phyloP scores from a whole-genome alignment of 1,140 invertebrate species.

The Drosophila nigrodunni region DNA sequence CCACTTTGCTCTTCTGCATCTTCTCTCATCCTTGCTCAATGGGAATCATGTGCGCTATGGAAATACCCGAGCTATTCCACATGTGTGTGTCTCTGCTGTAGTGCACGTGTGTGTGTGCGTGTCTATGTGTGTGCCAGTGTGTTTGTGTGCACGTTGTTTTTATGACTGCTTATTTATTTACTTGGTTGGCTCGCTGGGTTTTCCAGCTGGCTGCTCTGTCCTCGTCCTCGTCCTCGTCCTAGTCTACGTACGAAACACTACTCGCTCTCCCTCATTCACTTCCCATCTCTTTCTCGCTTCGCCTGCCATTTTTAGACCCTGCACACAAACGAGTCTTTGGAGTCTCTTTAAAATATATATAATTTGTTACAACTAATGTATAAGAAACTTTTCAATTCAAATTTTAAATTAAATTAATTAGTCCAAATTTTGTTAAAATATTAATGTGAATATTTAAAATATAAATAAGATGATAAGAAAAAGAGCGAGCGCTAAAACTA shows the following conservation, averaged over 20 bases:
- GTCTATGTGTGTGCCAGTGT: slow-evolving; percentile 18
- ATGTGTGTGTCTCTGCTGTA: slow-evolving; percentile 14
- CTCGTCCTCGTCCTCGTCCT: slow-evolving; percentile 19
- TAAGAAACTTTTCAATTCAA: no score
- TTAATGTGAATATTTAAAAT: no score
- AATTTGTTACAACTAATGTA: no score
- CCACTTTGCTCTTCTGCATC: no score
- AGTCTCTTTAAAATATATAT: not conserved
- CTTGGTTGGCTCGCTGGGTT: slow-evolving; percentile 70
- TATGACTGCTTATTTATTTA: slow-evolving; percentile 82
- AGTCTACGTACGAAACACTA: slow-evolving; percentile 2
- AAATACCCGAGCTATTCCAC: slow-evolving; percentile 43
- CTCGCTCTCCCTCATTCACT: slow-evolving; percentile 1
- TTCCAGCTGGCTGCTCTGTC: slow-evolving; percentile 70
- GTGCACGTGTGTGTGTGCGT: not conserved
- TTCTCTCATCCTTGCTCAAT: slow-evolving; percentile 37
- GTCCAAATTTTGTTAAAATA: no score
- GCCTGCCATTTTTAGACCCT: not conserved
- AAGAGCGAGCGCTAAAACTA: no score
- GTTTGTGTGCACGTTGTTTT: slow-evolving; percentile 57
- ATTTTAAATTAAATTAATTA: no score
- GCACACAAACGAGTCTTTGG: not conserved
- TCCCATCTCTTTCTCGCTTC: not conserved
- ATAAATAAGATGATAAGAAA: no score
- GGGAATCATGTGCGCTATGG: slow-evolving; percentile 66